These are phyloP conservation scores for Neodontobutis hainanensis DNA, from an alignment of 2,113 vertebrate genomes.

Conservation along the genomic window DNA sequence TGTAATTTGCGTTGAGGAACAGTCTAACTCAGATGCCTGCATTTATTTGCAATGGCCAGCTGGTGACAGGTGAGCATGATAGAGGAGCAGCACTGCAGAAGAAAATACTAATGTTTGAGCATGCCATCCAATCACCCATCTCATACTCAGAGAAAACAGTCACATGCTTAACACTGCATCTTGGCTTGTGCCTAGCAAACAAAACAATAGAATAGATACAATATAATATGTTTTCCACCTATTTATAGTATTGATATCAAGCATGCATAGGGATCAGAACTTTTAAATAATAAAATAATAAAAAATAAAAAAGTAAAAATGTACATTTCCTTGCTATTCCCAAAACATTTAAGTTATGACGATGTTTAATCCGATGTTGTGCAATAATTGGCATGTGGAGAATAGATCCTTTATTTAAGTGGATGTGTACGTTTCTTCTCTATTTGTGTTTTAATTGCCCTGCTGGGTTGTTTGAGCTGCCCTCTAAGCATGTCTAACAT, in stretches of 20 bases:
- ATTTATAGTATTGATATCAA: background rate
- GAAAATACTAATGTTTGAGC: constrained; percentile 39
- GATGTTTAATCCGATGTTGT: background rate
- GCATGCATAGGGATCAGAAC: background rate
- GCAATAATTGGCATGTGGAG: too few species aligned
- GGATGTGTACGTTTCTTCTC: background rate
- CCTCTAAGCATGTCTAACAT: constrained; percentile 35
- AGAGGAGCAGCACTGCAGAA: constrained; percentile 36
- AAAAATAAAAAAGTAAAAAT: too few species aligned
- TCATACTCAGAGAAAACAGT: constrained; percentile 32
- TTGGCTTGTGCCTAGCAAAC: background rate
- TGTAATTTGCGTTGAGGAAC: constrained; percentile 1
- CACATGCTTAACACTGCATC: constrained; percentile 7
- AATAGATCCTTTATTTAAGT: background rate
- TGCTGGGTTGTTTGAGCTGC: constrained; percentile 2
- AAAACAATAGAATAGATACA: background rate
- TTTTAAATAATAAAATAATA: too few species aligned
- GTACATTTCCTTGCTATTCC: too few species aligned
- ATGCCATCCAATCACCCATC: constrained; percentile 51
- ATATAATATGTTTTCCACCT: background rate
- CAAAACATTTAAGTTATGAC: background rate
- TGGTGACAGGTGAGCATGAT: constrained; percentile 51
- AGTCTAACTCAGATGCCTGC: background rate
- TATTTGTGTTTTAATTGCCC: constrained; percentile 5
- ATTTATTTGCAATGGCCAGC: constrained; percentile 14